Conservation (phyloP, 2,113 vertebrate genomes). For the Tinamus guttatus region DNA sequence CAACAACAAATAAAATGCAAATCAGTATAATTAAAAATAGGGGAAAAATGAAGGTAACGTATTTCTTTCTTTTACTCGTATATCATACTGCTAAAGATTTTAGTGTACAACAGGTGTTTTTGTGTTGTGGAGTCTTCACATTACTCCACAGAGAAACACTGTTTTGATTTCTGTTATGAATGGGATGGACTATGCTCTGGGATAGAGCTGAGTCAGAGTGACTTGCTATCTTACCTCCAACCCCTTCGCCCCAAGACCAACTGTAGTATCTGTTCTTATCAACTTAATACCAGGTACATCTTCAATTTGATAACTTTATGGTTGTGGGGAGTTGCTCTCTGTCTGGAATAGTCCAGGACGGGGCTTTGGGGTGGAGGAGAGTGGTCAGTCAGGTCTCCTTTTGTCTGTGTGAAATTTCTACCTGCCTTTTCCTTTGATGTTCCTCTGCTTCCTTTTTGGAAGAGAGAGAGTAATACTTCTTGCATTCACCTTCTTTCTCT, state of each 20-base stretch:
- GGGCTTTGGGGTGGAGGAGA: not conserved
- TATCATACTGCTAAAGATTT: not conserved
- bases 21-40: not conserved
- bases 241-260: not conserved
- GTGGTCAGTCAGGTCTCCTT: not conserved
- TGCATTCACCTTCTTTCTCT: not conserved
- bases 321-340: not conserved
- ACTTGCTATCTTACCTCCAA: not conserved
- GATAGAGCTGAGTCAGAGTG: not conserved
- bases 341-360: not conserved
- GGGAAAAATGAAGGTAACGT: not conserved
- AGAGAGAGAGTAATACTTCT: not conserved
- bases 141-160: not conserved
- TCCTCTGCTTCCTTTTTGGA: not conserved
- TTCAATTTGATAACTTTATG: not conserved
- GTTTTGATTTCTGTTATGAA: not conserved
- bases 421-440: not conserved
- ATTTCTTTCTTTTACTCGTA: not conserved
- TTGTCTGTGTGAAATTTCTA: not conserved
- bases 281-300: not conserved
- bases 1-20: not conserved
- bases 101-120: not conserved
- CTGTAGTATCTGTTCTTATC: not conserved
- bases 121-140: not conserved
- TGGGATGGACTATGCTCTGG: not conserved